Conservation (phyloP, 2,113 vertebrate genomes). For the Gorsachius goisagi region DNA sequence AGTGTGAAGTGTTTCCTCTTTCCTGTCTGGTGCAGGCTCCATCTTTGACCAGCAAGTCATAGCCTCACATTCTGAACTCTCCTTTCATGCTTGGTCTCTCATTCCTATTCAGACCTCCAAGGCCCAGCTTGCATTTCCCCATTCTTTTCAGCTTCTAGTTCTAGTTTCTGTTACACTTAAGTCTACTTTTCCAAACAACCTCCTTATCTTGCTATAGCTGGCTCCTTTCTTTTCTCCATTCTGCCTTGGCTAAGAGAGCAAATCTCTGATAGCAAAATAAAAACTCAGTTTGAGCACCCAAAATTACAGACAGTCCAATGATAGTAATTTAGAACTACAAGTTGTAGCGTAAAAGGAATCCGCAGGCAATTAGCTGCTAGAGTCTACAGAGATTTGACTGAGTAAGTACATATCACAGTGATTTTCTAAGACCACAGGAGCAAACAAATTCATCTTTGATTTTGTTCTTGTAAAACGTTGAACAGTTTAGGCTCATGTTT, state of each 20-base stretch:
- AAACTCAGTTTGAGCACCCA: background rate
- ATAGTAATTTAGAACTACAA: background rate
- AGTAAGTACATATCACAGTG: background rate
- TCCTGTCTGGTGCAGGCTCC: background rate
- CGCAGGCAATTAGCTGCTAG: background rate
- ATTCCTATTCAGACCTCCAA: background rate
- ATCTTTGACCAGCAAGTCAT: background rate
- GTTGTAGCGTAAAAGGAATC: background rate
- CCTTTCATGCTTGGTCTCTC: background rate
- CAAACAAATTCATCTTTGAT: background rate
- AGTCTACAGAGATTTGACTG: background rate
- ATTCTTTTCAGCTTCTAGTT: background rate
- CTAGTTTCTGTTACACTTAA: background rate
- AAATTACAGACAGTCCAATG: background rate
- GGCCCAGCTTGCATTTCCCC: background rate
- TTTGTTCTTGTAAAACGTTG: background rate
- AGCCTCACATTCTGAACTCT: background rate
- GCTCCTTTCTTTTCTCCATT: background rate
- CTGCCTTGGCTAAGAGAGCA: background rate
- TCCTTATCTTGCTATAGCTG: background rate
- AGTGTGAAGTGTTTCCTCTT: background rate
- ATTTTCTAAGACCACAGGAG: background rate
- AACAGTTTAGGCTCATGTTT: background rate
- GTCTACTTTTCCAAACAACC: background rate
- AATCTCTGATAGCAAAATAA: background rate